A percentile compares a stretch with the other conserved stretches of the same genome.
phyloP scores from a whole-genome alignment of 2,113 vertebrate species.

The Eudorcas thomsonii region DNA sequence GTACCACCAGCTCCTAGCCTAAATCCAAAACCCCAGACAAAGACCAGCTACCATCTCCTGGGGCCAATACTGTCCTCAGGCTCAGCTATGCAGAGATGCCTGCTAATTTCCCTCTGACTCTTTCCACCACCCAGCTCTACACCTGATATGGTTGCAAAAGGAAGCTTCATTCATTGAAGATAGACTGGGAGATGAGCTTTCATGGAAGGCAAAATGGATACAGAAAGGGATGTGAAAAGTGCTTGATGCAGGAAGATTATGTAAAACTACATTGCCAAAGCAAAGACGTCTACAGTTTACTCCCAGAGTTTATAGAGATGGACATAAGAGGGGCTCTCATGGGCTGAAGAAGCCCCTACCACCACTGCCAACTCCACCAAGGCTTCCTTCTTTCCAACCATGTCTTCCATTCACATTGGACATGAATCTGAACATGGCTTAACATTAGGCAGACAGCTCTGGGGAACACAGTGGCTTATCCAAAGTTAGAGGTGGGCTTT shows the following conservation, averaged over 20 bases:
- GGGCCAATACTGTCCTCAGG: not conserved
- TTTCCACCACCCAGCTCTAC: not conserved
- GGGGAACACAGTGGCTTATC: slow-evolving; percentile 2
- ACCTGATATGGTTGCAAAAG: not conserved
- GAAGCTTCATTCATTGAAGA: not conserved
- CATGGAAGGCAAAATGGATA: too few relatives aligned
- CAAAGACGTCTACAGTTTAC: not conserved
- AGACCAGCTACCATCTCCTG: not conserved
- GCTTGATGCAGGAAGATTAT: not conserved
- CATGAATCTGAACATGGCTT: slow-evolving; percentile 56
- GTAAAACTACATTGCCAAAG: not conserved
- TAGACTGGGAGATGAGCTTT: not conserved
- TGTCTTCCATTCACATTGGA: slow-evolving; percentile 54
- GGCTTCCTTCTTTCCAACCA: slow-evolving; percentile 42
- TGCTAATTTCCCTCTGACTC: too few relatives aligned
- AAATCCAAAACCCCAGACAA: not conserved
- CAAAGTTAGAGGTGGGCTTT: not conserved
- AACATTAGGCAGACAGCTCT: slow-evolving; percentile 45
- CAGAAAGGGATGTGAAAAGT: not conserved
- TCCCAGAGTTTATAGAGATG: not conserved
- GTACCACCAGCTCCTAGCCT: not conserved
- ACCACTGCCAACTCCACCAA: not conserved
- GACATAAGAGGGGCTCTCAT: fast-evolving
- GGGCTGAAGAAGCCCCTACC: not conserved
- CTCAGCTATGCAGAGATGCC: not conserved